Evolutionary conservation across 2,113 vertebrate genomes (phyloP), one percentile per base, ranked within the genome.

Genomic region (Alethe diademata): DNA sequence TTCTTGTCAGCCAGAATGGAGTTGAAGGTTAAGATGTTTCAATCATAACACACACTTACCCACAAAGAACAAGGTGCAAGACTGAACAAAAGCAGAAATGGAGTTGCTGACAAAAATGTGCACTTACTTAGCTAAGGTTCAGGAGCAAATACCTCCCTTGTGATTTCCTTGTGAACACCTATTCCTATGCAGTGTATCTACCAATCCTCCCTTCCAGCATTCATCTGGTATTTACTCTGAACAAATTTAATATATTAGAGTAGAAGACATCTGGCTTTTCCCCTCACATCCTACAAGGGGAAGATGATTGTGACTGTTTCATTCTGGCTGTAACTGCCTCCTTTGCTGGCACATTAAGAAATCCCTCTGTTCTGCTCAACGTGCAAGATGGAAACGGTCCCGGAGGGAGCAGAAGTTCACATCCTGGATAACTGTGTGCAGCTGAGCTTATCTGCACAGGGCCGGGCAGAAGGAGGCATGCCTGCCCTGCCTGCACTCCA

Each of bases 321-420:
- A 0, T 42, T 62, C 61, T 29, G 31, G 76, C 15, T 81, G 20
- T 48, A 82, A 57, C n/a, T 13, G n/a, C 31, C 65, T 71, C 36
- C 29, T 50, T 50, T 7, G 1, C 33, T 2, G 1, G 67, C 35
- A 0, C 9, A 3, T 40, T 19, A 53, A 48, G 33, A 56, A 78
- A 70, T 31, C 33, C 11, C 31, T 42, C 56, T 47, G 47, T 58
- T 86, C 72, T 40, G 23, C 19, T 79, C 2, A 1, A 56, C 0
- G 0, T 20, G 40, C n/a, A 56, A 45, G 81, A 84, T 13, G 43
- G 28, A 88, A 92, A 89, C 19, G 23, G 29, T 53, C 51, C 45
- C 1, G 0, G 45, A 54, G 61, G 50, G 61, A 88, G 73, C 51
- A 71, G 33, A 51, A 81, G 53, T 78, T 92, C 66, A 78, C 73